Conservation (phyloP, 2,113 vertebrate species). For the Fregata magnificens region DNA sequence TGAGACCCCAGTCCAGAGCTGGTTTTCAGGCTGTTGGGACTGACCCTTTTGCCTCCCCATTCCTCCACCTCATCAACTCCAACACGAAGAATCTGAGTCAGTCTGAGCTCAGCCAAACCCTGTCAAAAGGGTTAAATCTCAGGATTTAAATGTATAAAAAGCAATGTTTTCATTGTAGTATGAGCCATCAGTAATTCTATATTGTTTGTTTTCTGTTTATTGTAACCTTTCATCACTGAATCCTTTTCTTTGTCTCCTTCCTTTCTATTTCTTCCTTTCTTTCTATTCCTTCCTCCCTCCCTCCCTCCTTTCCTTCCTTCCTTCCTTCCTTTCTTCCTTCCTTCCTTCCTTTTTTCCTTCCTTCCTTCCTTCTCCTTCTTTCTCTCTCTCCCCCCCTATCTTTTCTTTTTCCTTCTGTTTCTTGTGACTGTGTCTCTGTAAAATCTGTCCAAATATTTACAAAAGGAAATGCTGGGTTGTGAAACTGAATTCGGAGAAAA, state of each 20-base stretch:
- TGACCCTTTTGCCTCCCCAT: not conserved
- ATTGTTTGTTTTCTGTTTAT: not conserved
- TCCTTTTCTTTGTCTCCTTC: not conserved
- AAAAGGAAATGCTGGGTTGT: constrained; percentile 58
- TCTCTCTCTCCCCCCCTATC: no score
- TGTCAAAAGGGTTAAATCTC: not conserved
- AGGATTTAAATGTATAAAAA: not conserved
- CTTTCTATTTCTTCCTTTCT: not conserved
- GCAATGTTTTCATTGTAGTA: not conserved
- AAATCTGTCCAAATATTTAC: constrained; percentile 58
- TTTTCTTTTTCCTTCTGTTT: not conserved
- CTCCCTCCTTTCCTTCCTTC: no score
- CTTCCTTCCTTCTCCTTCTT: no score
- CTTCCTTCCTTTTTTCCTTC: not conserved
- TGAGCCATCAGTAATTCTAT: constrained; percentile 13
- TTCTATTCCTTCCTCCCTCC: not conserved
- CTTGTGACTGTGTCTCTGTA: not conserved
- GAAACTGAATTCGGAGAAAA: constrained; percentile 64
- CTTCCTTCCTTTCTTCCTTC: no score
- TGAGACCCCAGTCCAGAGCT: not conserved
- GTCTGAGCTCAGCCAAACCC: not conserved
- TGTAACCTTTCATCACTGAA: not conserved
- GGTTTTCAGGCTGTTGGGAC: not conserved
- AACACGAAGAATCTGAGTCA: not conserved
- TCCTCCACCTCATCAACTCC: not conserved